Base-by-base conservation (phyloP, 2,113 vertebrate species). In the Anarrhichthys ocellatus region DNA sequence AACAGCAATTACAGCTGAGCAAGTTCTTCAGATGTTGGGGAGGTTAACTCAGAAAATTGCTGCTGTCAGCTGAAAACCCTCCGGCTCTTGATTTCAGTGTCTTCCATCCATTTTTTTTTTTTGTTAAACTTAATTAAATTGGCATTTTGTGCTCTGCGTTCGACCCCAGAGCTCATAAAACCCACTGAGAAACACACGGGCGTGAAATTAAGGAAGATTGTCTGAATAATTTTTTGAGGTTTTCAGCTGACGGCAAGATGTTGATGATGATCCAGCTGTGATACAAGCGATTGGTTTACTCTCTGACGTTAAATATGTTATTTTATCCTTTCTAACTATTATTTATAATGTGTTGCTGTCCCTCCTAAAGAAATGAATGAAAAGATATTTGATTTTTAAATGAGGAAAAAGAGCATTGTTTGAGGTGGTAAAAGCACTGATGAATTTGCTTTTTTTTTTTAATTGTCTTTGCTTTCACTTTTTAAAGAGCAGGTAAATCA, bases 341-440 rank as follows among this genome's bases (percentile, higher is more conserved):
- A 75, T 79, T 68, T 69, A 52, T 76, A 58, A 72, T 73, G 48
- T 9, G 69, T 87, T 65, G 18, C 17, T 78, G 46, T 81, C 54
- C 36, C 34, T 63, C 52, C 32, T 40, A 29, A 15, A 73, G 6
- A 72, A 56, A 71, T 29, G 1, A 17, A 29, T 83, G 32, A 64
- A 42, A 64, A 62, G 32, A 66, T 67, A 2, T 68, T 73, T 65
- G 0, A 69, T 71, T 81, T 85, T 78, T 0, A 64, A 32, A 59
- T 38, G n/a, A 85, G 11, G 46, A 56, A 15, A 61, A 17, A 59
- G 58, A 73, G 9, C 7, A 22, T 15, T 81, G 59, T 79, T 84
- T 85, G 52, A 38, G 29, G 50, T 54, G 44, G 61, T 64, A 84
- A 79, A 90, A 90, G 87, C 90, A 92, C 90, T 75, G 69, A 13